Conservation (phyloP, 2,113 vertebrate species). For the Urocitellus parryii region DNA sequence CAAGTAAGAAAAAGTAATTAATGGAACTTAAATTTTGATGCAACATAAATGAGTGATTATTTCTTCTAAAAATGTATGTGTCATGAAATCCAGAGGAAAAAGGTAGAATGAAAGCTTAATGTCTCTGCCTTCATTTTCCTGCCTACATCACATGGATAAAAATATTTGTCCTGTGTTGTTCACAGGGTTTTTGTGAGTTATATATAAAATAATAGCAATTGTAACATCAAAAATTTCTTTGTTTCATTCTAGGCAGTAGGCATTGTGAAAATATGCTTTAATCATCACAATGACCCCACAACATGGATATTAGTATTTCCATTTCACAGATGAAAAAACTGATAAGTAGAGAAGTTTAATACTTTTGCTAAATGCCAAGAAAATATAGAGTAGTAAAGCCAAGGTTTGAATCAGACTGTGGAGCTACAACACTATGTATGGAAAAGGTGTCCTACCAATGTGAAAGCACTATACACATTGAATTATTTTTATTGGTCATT, state of each 20-base stretch:
- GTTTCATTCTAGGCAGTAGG: neutral
- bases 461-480: neutral
- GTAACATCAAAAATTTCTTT: neutral
- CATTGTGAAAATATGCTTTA: neutral
- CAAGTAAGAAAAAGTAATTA: conserved; percentile 7
- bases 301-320: neutral
- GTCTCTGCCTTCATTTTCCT: neutral
- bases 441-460: neutral
- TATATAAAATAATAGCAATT: conserved; percentile 18
- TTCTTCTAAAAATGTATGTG: neutral
- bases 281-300: neutral
- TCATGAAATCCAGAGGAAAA: neutral
- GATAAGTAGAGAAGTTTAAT: neutral
- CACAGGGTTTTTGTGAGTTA: neutral
- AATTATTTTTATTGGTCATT: conserved; percentile 1
- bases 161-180: neutral
- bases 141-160: neutral
- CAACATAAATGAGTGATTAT: neutral
- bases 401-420: conserved; percentile 7
- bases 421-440: neutral
- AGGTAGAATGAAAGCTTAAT: neutral
- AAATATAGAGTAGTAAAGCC: neutral
- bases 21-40: neutral
- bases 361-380: neutral
- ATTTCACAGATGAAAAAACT: neutral